A percentile compares a stretch with the other conserved stretches of the same genome.
Evolutionary conservation across 2,113 vertebrate genomes (phyloP).

Genomic region (Leptobrachium leishanense): DNA sequence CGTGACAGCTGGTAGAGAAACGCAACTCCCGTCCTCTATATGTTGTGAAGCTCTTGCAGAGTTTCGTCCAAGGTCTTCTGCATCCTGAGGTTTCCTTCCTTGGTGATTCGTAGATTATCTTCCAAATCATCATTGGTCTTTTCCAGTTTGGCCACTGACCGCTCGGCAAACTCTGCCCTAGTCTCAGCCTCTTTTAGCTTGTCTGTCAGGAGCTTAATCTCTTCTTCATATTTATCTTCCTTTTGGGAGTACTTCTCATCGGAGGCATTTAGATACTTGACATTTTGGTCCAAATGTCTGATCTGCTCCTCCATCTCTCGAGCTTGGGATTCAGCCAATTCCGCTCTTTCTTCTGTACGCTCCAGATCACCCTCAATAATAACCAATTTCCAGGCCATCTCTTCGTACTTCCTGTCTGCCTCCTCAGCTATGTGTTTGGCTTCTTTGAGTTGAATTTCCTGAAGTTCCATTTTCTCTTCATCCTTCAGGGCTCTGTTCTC

Average conservation of each 20-base stretch:
- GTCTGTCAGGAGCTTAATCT: no score
- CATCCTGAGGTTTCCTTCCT: slow-evolving; percentile 85
- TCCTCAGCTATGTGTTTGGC: slow-evolving; percentile 91
- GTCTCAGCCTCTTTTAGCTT: slow-evolving; percentile 93
- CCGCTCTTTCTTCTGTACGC: slow-evolving; percentile 84
- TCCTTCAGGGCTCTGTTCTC: slow-evolving; percentile 92
- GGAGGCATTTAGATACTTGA: slow-evolving; percentile 87
- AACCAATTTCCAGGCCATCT: slow-evolving; percentile 89
- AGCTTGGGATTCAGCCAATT: slow-evolving; percentile 82
- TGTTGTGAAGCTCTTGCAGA: slow-evolving; percentile 88
- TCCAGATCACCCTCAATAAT: slow-evolving; percentile 91
- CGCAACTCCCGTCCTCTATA: slow-evolving; percentile 65
- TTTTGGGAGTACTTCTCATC: no score
- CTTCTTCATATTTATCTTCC: no score
- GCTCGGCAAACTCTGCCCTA: slow-evolving; percentile 84
- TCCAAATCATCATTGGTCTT: slow-evolving; percentile 88
- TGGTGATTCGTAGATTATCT: slow-evolving; percentile 87
- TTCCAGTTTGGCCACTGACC: slow-evolving; percentile 86
- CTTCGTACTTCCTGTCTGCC: slow-evolving; percentile 87
- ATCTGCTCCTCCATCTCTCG: slow-evolving; percentile 86
- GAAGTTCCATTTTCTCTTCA: slow-evolving; percentile 91
- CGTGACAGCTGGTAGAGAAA: not conserved
- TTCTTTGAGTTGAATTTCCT: slow-evolving; percentile 88
- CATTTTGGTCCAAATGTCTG: slow-evolving; percentile 84
- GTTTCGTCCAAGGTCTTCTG: slow-evolving; percentile 90